Conservation (phyloP, 2,888 invertebrate genomes). For the Clepsis dumicolana region DNA sequence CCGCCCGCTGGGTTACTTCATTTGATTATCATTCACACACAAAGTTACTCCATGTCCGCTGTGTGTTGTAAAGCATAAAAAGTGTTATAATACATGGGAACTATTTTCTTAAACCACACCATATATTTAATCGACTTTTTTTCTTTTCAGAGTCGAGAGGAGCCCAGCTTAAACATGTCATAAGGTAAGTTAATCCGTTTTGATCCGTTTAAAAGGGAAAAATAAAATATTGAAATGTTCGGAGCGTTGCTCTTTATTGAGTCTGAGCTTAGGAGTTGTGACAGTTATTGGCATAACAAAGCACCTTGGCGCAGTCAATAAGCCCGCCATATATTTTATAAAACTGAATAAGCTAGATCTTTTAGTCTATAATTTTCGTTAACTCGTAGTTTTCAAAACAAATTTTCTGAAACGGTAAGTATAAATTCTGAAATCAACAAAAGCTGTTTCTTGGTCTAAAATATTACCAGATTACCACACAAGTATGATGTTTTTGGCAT, state of each 20-base stretch:
- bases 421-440: too few species aligned
- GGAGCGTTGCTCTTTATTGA: constrained; percentile 7
- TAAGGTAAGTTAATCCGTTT: constrained; percentile 60
- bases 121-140: constrained; percentile 41
- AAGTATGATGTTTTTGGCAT: too few species aligned
- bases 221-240: constrained; percentile 13
- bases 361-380: not conserved
- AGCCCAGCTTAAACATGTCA: constrained; percentile 65
- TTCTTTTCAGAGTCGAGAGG: constrained; percentile 60
- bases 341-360: too few species aligned
- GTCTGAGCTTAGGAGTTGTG: constrained; percentile 16
- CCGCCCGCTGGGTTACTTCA: constrained; percentile 31
- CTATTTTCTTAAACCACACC: not conserved
- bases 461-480: too few species aligned
- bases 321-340: not conserved
- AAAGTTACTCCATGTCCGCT: not conserved
- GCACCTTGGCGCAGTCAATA: constrained; percentile 3
- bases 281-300: constrained; percentile 33
- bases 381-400: not conserved
- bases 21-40: constrained; percentile 31
- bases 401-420: too few species aligned
- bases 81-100: not conserved
- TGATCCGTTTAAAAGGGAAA: constrained; percentile 26
- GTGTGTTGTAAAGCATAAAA: not conserved
- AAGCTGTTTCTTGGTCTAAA: too few species aligned